A percentile compares a stretch with the other conserved stretches of the same genome.
Conservation (phyloP, 2,888 invertebrate species). For the Nasonia oneida region DNA sequence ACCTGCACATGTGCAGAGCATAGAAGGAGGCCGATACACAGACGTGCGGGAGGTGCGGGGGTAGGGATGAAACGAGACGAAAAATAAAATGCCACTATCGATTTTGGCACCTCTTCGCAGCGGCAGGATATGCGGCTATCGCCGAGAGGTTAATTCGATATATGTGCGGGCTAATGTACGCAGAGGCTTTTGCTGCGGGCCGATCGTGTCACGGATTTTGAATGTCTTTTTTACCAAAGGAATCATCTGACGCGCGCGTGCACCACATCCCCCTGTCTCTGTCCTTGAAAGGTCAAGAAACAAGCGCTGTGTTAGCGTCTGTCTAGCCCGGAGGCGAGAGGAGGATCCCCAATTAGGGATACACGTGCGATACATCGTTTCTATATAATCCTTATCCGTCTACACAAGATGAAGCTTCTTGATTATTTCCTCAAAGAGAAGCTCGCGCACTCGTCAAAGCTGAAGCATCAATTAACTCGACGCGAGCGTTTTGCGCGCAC, state of each 20-base stretch:
- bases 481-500: background rate
- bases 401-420: too few species aligned
- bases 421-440: too few species aligned
- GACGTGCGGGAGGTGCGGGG: background rate
- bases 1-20: background rate
- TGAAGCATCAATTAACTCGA: background rate
- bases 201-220: background rate
- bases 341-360: background rate
- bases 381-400: too few species aligned
- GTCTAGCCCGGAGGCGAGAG: conserved; percentile 21
- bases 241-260: background rate
- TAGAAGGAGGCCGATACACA: background rate
- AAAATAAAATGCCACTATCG: conserved; percentile 32
- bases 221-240: too few species aligned
- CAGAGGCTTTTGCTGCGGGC: background rate
- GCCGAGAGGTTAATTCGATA: conserved; percentile 38
- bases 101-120: conserved; percentile 48
- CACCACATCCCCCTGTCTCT: background rate
- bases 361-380: background rate
- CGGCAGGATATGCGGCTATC: conserved; percentile 22
- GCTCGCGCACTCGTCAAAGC: too few species aligned
- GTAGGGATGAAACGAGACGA: background rate
- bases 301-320: conserved; percentile 64
- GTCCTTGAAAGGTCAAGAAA: conserved; percentile 63
- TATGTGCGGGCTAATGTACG: background rate